Base-by-base conservation (phyloP, 2,888 invertebrate species). In the Cryptocephalus primarius region DNA sequence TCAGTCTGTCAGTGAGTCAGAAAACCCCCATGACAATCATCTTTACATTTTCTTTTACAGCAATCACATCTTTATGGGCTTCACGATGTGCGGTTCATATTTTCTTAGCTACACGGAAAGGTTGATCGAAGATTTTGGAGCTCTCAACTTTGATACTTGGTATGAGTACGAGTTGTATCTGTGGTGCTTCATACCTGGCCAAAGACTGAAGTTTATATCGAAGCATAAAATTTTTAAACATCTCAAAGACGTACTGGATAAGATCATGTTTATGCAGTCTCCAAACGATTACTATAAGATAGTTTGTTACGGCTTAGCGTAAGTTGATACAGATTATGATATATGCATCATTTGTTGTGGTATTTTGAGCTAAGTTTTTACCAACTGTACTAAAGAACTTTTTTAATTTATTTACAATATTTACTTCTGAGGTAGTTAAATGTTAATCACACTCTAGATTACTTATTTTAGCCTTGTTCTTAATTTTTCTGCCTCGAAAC, bases 41-140 rank as follows among this genome's bases (percentile, higher is more conserved):
- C 6, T 22, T 22, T 22, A 4, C 22, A 22, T 22, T 22, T 22
- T 22, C 22, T 22, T 22, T 22, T 72, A 13, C 58, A 90, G 91
- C 55, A 89, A 90, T 55, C 92, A 94, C 68, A 83, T 93, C 54
- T 89, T 91, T 65, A 88, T 95, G 84, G 95, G 95, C 8, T 85
- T 94, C 64, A 90, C 91, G n/a, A 85, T 89, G 59, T 93, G 93
- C 68, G 93, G 94, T 10, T 88, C 90, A 71, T 94, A 85, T 73
- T 78, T 95, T 53, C 74, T 95, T 57, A 93, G 93, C 53, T 94
- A 92, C 70, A 90, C 62, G 12, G 66, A 67, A 51, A 65, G 58
- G 47, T 46, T 58, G 11, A 54, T 55, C 42, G 60, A 65, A 46
- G 55, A 60, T 33, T 43, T 54, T 22, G 49, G 46, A 31, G 52